phyloP scores from a whole-genome alignment of 2,888 invertebrate genomes.

The Eupithecia inturbata region DNA sequence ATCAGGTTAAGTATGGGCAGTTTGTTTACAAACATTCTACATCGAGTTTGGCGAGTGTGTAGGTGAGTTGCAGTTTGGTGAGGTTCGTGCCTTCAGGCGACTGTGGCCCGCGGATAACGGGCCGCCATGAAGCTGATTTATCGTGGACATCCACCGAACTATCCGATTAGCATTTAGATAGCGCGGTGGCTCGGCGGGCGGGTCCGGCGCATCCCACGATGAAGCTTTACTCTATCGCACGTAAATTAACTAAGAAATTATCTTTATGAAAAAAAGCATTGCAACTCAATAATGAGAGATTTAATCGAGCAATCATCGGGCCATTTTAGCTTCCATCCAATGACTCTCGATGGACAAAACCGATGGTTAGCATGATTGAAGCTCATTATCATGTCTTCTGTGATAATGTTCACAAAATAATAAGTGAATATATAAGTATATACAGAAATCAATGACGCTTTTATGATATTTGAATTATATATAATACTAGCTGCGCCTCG shows the following conservation, averaged over 20 bases:
- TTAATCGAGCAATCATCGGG: constrained; percentile 62
- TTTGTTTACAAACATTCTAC: too few species aligned
- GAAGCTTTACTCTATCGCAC: constrained; percentile 70
- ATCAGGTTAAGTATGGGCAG: too few species aligned
- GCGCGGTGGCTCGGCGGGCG: constrained; percentile 61
- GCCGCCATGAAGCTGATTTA: constrained; percentile 75
- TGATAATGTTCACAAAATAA: constrained; percentile 27
- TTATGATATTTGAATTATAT: neutral
- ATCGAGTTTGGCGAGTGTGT: too few species aligned
- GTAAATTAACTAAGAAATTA: constrained; percentile 78
- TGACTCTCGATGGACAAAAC: constrained; percentile 44
- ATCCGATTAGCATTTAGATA: constrained; percentile 84
- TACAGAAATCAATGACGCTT: neutral
- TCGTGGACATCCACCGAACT: constrained; percentile 79
- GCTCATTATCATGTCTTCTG: constrained; percentile 40
- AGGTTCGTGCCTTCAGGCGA: constrained; percentile 55
- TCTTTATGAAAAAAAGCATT: constrained; percentile 61
- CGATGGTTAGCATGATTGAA: constrained; percentile 43
- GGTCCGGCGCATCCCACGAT: constrained; percentile 47
- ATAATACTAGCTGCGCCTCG: too few species aligned
- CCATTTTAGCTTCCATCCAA: constrained; percentile 49
- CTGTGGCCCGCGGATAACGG: constrained; percentile 66
- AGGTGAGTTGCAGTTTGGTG: constrained; percentile 35
- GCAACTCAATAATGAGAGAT: constrained; percentile 66
- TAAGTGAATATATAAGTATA: neutral